Evolutionary conservation across 1,140 invertebrate species (phyloP).

Genomic region (Plodia interpunctella): DNA sequence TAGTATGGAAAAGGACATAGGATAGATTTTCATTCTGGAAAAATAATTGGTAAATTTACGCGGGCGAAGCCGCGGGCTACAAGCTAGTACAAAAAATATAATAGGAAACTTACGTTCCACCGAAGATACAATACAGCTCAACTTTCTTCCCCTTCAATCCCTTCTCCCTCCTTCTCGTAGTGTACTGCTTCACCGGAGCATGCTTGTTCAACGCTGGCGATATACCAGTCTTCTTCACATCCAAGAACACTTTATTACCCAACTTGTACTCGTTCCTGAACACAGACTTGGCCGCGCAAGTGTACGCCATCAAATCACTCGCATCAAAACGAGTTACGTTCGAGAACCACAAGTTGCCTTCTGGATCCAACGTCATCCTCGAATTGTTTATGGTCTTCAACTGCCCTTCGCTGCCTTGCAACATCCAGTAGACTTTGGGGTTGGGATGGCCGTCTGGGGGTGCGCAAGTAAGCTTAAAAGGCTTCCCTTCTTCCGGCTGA

Average conservation of each 20-base stretch:
- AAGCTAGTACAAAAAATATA: neutral
- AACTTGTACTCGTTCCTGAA: slow-evolving; percentile 95
- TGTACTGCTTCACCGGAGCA: slow-evolving; percentile 88
- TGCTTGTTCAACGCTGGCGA: slow-evolving; percentile 87
- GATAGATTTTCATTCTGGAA: too few relatives aligned
- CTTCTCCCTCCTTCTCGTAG: slow-evolving; percentile 90
- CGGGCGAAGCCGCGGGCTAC: too few relatives aligned
- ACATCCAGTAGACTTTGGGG: slow-evolving; percentile 95
- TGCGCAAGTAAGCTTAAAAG: slow-evolving; percentile 90
- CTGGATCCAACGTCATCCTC: slow-evolving; percentile 94
- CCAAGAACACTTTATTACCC: slow-evolving; percentile 88
- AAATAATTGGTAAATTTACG: too few relatives aligned
- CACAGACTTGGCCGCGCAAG: slow-evolving; percentile 91
- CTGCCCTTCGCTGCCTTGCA: slow-evolving; percentile 86
- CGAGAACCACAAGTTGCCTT: slow-evolving; percentile 95
- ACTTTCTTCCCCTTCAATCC: slow-evolving; percentile 88
- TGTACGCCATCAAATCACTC: slow-evolving; percentile 89
- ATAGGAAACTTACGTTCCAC: slow-evolving; percentile 86
- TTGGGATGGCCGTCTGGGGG: slow-evolving; percentile 96
- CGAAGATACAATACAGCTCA: slow-evolving; percentile 90
- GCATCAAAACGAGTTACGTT: slow-evolving; percentile 93
- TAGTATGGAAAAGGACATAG: too few relatives aligned
- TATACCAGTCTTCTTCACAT: slow-evolving; percentile 86
- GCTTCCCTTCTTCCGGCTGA: slow-evolving; percentile 89
- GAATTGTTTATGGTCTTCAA: slow-evolving; percentile 95